Conservation (phyloP, 2,888 invertebrate genomes). For the Colletes collaris region DNA sequence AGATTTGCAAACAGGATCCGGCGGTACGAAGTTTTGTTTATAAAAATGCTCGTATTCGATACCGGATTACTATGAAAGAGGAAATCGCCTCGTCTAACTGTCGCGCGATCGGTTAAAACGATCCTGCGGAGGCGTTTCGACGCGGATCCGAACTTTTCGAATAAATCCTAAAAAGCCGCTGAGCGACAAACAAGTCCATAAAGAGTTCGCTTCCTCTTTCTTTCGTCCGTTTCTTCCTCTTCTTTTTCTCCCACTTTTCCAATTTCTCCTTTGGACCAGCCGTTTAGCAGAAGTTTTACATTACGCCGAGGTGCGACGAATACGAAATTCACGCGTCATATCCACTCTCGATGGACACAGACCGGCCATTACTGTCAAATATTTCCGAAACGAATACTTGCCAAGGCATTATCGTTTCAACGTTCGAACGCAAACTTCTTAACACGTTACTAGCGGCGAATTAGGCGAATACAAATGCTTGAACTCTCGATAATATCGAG, state of each 20-base stretch:
- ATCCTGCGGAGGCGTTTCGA: slow-evolving; percentile 60
- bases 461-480: no score
- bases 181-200: slow-evolving; percentile 79
- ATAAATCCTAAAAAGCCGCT: slow-evolving; percentile 74
- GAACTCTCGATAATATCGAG: no score
- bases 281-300: slow-evolving; percentile 69
- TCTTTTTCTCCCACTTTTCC: slow-evolving; percentile 14
- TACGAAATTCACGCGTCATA: slow-evolving; percentile 19
- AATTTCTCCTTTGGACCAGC: slow-evolving; percentile 47
- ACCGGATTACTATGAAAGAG: slow-evolving; percentile 55
- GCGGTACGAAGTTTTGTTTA: slow-evolving; percentile 32
- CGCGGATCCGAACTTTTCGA: slow-evolving; percentile 73
- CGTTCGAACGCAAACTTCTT: no score
- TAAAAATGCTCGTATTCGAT: slow-evolving; percentile 44
- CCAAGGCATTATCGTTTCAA: no score
- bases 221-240: slow-evolving; percentile 30
- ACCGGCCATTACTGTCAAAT: slow-evolving; percentile 22
- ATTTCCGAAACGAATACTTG: no score
- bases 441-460: no score
- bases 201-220: slow-evolving; percentile 67
- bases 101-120: slow-evolving; percentile 62
- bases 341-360: slow-evolving; percentile 22
- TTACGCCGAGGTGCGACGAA: slow-evolving; percentile 63
- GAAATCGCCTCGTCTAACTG: slow-evolving; percentile 60
- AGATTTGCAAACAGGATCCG: not conserved